Percentiles rank a stretch among this genome's conserved stretches.
Conservation (phyloP, 2,797 vertebrate genomes). For the Mallotus villosus region DNA sequence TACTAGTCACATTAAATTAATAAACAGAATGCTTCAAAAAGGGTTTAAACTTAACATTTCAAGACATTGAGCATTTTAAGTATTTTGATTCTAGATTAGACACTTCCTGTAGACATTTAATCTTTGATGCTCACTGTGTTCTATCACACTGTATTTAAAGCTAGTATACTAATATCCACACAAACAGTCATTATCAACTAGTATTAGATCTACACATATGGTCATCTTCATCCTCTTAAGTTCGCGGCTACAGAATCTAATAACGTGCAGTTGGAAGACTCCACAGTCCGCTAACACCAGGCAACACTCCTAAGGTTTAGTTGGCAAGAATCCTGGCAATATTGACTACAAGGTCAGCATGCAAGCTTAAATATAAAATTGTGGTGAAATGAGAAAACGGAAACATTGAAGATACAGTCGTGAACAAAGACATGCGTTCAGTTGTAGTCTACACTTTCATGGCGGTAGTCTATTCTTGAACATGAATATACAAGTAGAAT, state of each 20-base stretch:
- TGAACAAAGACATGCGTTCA: neutral
- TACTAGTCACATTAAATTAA: too few relatives aligned
- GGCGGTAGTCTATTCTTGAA: constrained; percentile 8
- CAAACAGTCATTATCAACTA: too few relatives aligned
- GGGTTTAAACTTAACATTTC: too few relatives aligned
- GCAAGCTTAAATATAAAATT: neutral
- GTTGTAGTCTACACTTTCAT: neutral
- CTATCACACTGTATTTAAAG: too few relatives aligned
- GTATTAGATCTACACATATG: neutral
- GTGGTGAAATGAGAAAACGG: neutral
- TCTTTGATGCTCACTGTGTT: too few relatives aligned
- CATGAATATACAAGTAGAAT: constrained; percentile 38
- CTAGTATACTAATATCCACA: too few relatives aligned
- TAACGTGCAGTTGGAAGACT: neutral
- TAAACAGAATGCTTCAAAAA: too few relatives aligned
- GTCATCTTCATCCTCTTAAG: neutral
- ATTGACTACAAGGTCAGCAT: neutral
- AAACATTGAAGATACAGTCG: neutral
- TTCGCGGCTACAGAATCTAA: neutral
- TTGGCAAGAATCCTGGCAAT: neutral
- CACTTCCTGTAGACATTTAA: too few relatives aligned
- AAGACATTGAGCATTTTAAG: too few relatives aligned
- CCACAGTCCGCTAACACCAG: neutral
- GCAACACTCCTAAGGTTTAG: neutral
- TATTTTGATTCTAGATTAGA: too few relatives aligned